These are phyloP conservation scores for Gallinago stenura DNA, from an alignment of 2,797 vertebrate species.

Conservation along the genomic window DNA sequence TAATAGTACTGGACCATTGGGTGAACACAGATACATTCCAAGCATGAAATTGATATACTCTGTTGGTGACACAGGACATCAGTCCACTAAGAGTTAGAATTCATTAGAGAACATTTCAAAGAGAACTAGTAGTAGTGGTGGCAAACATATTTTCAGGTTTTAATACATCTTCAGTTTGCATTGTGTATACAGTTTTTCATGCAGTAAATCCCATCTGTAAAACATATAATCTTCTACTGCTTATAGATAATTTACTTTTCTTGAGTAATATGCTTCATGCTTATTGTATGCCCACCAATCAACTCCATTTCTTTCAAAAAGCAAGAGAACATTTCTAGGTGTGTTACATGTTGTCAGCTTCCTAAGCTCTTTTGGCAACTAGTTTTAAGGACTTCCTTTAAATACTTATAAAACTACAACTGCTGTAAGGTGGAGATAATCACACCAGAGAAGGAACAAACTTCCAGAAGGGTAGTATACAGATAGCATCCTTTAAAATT, in stretches of 20 bases:
- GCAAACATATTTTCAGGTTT: not conserved
- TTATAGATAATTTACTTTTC: not conserved
- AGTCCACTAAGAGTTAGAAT: not conserved
- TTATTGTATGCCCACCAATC: not conserved
- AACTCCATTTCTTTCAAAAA: not conserved
- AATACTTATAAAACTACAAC: not conserved
- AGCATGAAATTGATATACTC: not conserved
- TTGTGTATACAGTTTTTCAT: not conserved
- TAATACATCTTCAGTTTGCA: not conserved
- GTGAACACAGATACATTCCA: not conserved
- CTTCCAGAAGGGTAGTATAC: not conserved
- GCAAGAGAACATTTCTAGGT: not conserved
- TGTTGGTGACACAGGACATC: not conserved
- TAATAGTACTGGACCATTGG: not conserved
- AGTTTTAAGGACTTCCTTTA: not conserved
- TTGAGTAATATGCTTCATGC: not conserved
- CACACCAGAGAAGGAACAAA: not conserved
- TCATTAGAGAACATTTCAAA: not conserved
- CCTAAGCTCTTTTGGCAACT: not conserved
- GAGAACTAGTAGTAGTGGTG: not conserved
- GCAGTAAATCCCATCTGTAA: not conserved
- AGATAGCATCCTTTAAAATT: not conserved
- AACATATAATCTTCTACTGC: not conserved
- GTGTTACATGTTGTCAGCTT: not conserved
- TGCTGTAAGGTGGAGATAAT: not conserved